phyloP scores from a whole-genome alignment of 2,797 vertebrate genomes.

The Betta splendens region DNA sequence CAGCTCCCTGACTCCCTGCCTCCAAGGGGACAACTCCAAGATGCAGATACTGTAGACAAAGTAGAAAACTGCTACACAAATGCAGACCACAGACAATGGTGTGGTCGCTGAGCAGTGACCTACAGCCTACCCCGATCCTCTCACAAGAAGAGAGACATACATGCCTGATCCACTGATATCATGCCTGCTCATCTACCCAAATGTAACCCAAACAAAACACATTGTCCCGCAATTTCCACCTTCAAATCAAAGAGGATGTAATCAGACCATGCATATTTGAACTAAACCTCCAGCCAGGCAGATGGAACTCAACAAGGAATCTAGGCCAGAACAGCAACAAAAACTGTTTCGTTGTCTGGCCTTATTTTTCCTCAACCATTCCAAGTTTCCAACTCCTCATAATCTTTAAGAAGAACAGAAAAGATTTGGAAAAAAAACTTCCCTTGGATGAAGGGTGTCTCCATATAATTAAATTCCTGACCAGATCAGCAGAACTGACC shows the following conservation, averaged over 20 bases:
- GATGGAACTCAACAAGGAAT: too few relatives aligned
- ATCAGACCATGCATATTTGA: conserved; percentile 71
- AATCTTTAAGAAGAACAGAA: conserved; percentile 51
- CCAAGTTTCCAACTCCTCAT: too few relatives aligned
- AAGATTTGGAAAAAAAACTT: conserved; percentile 36
- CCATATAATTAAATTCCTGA: conserved; percentile 68
- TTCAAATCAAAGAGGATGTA: conserved; percentile 65
- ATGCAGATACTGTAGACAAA: too few relatives aligned
- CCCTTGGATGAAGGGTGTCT: conserved; percentile 40
- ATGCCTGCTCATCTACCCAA: conserved; percentile 31
- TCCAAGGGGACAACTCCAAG: too few relatives aligned
- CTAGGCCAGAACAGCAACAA: too few relatives aligned
- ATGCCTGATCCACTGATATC: conserved; percentile 48
- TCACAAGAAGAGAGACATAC: conserved; percentile 52
- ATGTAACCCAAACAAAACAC: conserved; percentile 73
- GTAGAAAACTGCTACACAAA: too few relatives aligned
- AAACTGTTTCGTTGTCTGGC: too few relatives aligned
- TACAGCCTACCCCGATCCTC: conserved; percentile 25
- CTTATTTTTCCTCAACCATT: too few relatives aligned
- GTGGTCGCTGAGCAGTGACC: too few relatives aligned
- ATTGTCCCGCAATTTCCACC: conserved; percentile 47
- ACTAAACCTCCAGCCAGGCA: conserved; percentile 48
- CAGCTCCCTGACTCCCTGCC: too few relatives aligned
- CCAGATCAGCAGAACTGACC: conserved; percentile 43
- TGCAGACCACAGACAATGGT: too few relatives aligned